These are phyloP conservation scores for Phyllostomus discolor DNA, from an alignment of 2,113 vertebrate species.

Conservation along the genomic window DNA sequence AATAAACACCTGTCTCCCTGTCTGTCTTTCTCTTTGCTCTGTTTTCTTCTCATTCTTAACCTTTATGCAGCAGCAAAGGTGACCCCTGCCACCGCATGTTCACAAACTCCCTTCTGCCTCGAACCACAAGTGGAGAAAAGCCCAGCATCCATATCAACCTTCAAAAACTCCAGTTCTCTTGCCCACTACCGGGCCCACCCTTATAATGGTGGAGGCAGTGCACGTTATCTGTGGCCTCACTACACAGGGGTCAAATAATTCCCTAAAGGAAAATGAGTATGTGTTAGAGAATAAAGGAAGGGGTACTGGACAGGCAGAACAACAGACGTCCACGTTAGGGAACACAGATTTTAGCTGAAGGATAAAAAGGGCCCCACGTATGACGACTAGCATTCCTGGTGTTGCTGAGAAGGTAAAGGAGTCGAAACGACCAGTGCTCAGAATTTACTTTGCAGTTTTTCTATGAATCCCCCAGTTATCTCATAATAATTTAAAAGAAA, in stretches of 20 bases:
- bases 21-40: neutral
- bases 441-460: neutral
- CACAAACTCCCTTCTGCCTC: neutral
- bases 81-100: neutral
- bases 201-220: neutral
- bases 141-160: neutral
- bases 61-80: neutral
- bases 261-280: neutral
- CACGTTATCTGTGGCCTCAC: neutral
- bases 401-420: neutral
- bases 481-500: neutral
- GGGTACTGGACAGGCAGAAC: neutral
- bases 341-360: neutral
- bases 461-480: neutral
- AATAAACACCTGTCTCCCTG: neutral
- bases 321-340: neutral
- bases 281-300: neutral
- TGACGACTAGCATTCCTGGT: neutral
- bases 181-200: neutral
- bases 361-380: neutral
- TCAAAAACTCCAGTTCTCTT: neutral
- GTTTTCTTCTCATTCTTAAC: neutral
- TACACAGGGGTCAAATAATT: neutral
- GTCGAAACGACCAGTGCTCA: neutral
- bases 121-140: neutral